A percentile compares a stretch with the other conserved stretches of the same genome.
These are phyloP conservation scores for Suricata suricatta DNA, from an alignment of 2,113 vertebrate genomes.

Conservation along the genomic window DNA sequence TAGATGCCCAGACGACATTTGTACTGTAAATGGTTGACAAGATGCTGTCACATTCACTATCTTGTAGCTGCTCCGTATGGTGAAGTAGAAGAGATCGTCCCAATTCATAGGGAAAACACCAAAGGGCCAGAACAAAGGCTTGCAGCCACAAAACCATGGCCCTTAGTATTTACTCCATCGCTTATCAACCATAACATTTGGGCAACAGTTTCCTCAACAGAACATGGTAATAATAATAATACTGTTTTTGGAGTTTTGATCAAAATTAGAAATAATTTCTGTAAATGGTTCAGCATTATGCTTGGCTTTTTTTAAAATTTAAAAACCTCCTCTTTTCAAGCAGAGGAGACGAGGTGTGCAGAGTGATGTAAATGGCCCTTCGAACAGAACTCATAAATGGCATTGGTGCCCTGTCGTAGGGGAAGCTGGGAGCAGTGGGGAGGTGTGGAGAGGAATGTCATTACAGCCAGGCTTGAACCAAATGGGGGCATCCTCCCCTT, in stretches of 20 bases:
- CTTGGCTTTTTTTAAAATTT: not conserved
- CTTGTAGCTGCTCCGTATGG: not conserved
- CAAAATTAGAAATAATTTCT: not conserved
- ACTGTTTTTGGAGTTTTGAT: not conserved
- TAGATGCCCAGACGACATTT: not conserved
- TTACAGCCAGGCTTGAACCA: not conserved
- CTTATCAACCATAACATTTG: not conserved
- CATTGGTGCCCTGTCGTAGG: no score
- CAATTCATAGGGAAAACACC: not conserved
- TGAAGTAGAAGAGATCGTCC: not conserved
- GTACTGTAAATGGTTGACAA: not conserved
- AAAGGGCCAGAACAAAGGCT: not conserved
- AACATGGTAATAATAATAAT: not conserved
- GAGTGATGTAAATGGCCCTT: not conserved
- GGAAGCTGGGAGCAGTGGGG: rapidly evolving
- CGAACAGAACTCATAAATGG: not conserved
- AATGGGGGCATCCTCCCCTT: not conserved
- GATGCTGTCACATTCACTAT: not conserved
- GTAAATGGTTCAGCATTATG: not conserved
- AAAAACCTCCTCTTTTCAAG: not conserved
- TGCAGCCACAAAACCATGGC: not conserved
- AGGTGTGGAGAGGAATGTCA: rapidly evolving
- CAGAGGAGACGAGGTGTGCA: not conserved
- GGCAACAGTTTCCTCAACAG: not conserved
- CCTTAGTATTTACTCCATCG: not conserved